Evolutionary conservation across 2,113 vertebrate genomes (phyloP), one percentile per base, ranked within the genome.

Genomic region (Lutjanus erythropterus): DNA sequence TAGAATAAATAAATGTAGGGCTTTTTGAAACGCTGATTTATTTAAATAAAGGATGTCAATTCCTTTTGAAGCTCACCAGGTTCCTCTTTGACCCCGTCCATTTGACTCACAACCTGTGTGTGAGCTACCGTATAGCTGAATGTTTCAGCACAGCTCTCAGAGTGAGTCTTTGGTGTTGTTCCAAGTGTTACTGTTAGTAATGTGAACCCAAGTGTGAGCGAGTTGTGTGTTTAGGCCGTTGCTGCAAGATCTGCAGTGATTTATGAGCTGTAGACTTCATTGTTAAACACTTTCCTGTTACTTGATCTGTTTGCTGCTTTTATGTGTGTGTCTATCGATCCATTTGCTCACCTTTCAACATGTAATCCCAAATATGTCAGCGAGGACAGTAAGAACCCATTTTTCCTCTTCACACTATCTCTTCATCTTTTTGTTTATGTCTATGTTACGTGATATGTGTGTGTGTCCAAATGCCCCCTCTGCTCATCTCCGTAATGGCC

Each of bases 361-460:
- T 76, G 37, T 42, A 65, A 66, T 81, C 70, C 71, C 15, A 78
- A 81, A 65, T 59, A 88, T 85, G 86, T 85, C 79, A 78, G 46
- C 10, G 42, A 87, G 76, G 85, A 87, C 71, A 88, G 83, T 78
- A 50, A 47, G 55, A 83, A 53, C 66, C 68, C 83, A 68, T 81
- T 83, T 80, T 72, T 80, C 64, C 71, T 80, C 44, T 64, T 50
- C 19, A 25, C 55, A 2, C 50, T 93, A 90, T 92, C 89, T 78
- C 74, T 56, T 72, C 66, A 89, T 91, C 82, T 84, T 84, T 84
- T 61, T 76, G 35, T 81, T 47, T 76, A 9, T 69, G 61, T 73
- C 46, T 56, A 2, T 62, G 33, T 62, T 56, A 2, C 58, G 33
- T 62, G 62, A 29, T 72, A 33, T 68, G 52, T 72, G 47, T 74